These are phyloP conservation scores for Bombus waltoni DNA, from an alignment of 1,140 invertebrate genomes.

Conservation along the genomic window DNA sequence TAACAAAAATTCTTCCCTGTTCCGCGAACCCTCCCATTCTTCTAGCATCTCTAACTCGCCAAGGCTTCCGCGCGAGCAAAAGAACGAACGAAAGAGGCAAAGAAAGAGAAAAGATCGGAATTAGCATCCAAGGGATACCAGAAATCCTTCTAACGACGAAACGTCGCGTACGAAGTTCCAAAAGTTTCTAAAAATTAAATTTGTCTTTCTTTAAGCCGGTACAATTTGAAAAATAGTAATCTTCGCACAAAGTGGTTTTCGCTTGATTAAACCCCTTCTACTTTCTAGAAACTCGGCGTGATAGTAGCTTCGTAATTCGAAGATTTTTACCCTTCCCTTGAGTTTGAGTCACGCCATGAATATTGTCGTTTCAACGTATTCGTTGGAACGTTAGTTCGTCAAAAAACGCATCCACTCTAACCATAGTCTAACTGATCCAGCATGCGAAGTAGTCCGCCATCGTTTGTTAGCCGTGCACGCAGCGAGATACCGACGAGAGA, in stretches of 20 bases:
- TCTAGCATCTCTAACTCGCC: background rate
- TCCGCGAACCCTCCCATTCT: background rate
- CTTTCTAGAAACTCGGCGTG: too few species aligned
- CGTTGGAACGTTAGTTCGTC: background rate
- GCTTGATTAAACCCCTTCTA: too few species aligned
- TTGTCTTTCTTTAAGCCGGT: too few species aligned
- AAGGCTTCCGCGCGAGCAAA: background rate
- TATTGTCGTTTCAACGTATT: too few species aligned
- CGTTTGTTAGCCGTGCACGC: background rate
- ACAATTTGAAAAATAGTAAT: too few species aligned
- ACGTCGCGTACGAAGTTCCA: background rate
- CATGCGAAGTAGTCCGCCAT: conserved; percentile 40
- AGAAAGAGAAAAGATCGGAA: background rate
- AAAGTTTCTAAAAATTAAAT: background rate
- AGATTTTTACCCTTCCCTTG: too few species aligned
- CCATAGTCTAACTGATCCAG: background rate
- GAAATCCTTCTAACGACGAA: background rate
- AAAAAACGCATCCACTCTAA: background rate
- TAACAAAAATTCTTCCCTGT: conserved; percentile 17
- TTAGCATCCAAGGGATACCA: background rate
- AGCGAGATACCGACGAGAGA: background rate
- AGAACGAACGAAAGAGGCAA: too few species aligned
- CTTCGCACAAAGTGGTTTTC: too few species aligned
- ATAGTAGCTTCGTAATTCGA: too few species aligned
- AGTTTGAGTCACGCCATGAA: too few species aligned